Base-by-base conservation (phyloP, 2,888 invertebrate genomes). In the Epinotia bilunana region DNA sequence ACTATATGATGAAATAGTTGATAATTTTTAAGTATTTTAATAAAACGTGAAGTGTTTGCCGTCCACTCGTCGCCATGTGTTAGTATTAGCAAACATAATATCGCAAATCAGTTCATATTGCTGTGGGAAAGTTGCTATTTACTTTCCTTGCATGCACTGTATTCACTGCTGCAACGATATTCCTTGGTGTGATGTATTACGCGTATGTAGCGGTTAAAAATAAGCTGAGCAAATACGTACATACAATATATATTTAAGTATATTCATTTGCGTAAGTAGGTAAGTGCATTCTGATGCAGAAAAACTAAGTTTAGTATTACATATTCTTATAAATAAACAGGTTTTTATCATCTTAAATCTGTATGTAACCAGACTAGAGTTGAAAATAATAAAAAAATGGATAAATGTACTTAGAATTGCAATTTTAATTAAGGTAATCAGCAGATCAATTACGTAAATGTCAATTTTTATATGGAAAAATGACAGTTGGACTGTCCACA, bases 41-140 rank as follows among this genome's bases (percentile, higher is more conserved):
- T 65, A 70, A 71, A 71, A 58, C 43, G 18, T 60, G 46, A 62
- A 75, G 75, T 75, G 75, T 75, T 75, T 75, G 72, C 55, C 16
- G 16, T 62, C 46, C 75, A 72, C 75, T 75, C 67, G n/a, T 46
- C 28, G 28, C 43, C 46, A 43, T 61, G 57, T 75, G 67, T 61
- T 55, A 39, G 49, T 72, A 61, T 75, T 67, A 62, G 75, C 55
- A 67, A 67, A 73, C 61, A 53, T 67, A 70, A 71, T 74, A 75
- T 75, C 61, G 71, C 57, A 46, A 75, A 75, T 75, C 67, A 72
- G 71, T 75, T 62, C 75, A 75, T 55, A 68, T 72, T 60, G 72
- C 67, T 72, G 75, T 75, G 75, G 75, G 75, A 75, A 75, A 72
- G 61, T 65, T 53, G 23, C 11, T 65, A 71, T 74, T 74, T 71